Percentiles rank a stretch among this genome's conserved stretches.
These are phyloP conservation scores for Laterallus jamaicensis DNA, from an alignment of 2,113 vertebrate species.

Conservation along the genomic window DNA sequence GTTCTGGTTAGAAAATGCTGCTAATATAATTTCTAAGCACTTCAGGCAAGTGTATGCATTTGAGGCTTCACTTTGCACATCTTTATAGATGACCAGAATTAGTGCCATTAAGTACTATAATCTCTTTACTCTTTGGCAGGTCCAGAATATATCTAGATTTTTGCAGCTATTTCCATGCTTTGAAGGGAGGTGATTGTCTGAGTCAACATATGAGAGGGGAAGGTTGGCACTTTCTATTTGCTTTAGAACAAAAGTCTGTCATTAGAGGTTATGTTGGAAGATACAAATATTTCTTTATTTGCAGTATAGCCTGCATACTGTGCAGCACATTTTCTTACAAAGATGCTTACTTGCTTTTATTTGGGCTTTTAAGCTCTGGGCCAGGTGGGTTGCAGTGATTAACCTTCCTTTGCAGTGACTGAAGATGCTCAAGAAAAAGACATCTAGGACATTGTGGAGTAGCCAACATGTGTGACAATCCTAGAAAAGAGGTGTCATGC, in stretches of 20 bases:
- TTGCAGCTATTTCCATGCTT: background rate
- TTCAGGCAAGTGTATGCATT: background rate
- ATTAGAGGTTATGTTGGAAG: background rate
- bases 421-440: background rate
- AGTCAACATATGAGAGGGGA: fast-evolving
- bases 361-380: background rate
- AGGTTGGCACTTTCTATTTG: background rate
- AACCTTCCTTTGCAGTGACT: background rate
- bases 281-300: background rate
- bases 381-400: background rate
- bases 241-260: background rate
- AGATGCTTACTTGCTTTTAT: background rate
- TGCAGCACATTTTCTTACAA: background rate
- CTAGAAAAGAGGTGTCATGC: background rate
- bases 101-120: background rate
- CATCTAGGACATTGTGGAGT: background rate
- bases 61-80: background rate
- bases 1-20: background rate
- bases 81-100: background rate
- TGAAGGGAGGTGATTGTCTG: fast-evolving
- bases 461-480: background rate
- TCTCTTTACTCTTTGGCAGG: background rate
- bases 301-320: background rate
- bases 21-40: background rate
- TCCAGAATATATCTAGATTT: background rate